Percentiles rank a stretch among this genome's conserved stretches.
These are phyloP conservation scores for Schizotus pectinicornis DNA, from an alignment of 2,888 invertebrate species.

Conservation along the genomic window DNA sequence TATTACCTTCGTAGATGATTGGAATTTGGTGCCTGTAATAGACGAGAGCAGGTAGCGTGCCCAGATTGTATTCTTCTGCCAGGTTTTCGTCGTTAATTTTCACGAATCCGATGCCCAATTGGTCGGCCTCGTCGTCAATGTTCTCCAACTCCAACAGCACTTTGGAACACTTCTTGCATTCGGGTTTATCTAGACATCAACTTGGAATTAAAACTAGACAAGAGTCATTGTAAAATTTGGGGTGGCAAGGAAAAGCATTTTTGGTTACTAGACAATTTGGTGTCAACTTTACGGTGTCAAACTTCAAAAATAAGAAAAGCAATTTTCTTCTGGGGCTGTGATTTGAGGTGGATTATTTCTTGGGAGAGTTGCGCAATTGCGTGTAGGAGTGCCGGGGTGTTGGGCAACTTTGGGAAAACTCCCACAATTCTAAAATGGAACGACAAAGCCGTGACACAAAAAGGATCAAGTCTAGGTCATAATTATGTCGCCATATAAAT, in stretches of 20 bases:
- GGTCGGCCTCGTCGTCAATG: conserved; percentile 94
- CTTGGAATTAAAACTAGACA: background rate
- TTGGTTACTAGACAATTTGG: too few relatives aligned
- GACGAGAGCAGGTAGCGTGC: conserved; percentile 84
- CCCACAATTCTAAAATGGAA: conserved; percentile 17
- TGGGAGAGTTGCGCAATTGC: background rate
- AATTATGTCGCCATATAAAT: conserved; percentile 30
- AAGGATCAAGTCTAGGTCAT: conserved; percentile 6
- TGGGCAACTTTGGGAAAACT: background rate
- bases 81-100: conserved; percentile 91
- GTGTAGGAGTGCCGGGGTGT: background rate
- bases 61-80: conserved; percentile 92
- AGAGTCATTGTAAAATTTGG: too few relatives aligned
- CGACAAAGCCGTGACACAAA: conserved; percentile 20
- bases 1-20: conserved; percentile 88
- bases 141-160: conserved; percentile 91
- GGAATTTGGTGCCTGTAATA: conserved; percentile 95
- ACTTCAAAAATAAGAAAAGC: too few relatives aligned
- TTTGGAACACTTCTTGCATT: conserved; percentile 90
- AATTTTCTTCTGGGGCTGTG: background rate
- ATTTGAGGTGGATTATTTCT: background rate
- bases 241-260: too few relatives aligned
- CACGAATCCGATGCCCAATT: conserved; percentile 91
- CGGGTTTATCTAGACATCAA: conserved; percentile 77
- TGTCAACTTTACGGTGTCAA: too few relatives aligned